Conservation (phyloP, 2,113 vertebrate genomes). For the Meleagris gallopavo region DNA sequence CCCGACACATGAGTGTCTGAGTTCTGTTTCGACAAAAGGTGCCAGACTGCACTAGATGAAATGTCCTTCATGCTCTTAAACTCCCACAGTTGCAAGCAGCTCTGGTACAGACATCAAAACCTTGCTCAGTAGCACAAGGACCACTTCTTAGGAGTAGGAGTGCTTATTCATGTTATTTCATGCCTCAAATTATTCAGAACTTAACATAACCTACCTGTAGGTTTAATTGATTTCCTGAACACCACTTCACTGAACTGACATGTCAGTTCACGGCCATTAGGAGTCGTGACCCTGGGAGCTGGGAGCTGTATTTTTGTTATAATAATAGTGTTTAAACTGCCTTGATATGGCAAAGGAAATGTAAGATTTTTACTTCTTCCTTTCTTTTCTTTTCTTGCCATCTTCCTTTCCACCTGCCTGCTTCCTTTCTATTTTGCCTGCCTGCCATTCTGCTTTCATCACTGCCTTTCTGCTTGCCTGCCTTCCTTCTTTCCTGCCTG, state of each 20-base stretch:
- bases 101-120: neutral
- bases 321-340: neutral
- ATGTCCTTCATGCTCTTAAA: neutral
- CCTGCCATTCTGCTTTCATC: neutral
- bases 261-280: neutral
- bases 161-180: neutral
- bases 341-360: neutral
- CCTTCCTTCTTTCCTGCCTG: neutral
- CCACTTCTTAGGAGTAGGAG: fast-evolving
- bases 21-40: slow-evolving; percentile 33
- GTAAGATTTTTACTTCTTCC: neutral
- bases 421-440: neutral
- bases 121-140: neutral
- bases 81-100: neutral
- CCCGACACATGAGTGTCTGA: neutral
- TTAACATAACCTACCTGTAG: neutral
- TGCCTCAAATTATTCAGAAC: neutral
- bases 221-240: neutral
- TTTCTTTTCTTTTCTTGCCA: neutral
- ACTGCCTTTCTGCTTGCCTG: neutral
- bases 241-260: neutral
- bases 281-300: neutral
- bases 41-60: slow-evolving; percentile 10
- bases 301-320: neutral
- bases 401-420: neutral